Base-by-base conservation (phyloP, 2,797 vertebrate genomes). In the Agapornis canus region DNA sequence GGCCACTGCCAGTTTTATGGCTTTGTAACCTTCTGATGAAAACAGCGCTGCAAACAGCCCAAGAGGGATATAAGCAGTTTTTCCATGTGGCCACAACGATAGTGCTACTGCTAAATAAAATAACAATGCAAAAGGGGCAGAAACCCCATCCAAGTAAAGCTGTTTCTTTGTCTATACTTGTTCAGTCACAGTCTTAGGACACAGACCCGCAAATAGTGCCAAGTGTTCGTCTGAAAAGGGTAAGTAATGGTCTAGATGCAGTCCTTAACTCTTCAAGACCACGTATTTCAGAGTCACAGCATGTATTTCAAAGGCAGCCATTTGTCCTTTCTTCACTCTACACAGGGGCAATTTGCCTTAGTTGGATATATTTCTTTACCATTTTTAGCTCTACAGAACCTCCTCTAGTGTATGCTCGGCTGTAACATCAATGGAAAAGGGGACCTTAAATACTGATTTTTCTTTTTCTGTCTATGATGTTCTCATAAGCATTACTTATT, bases 221-320 rank as follows among this genome's bases (percentile, higher is more conserved):
- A 81, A 68, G 42, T 65, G 75, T 64, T 59, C 69, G 61, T 47
- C 49, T 61, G 54, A 71, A 88, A 78, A 90, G n/a, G 27, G 61
- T 65, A 29, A 82, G 42, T 92, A 69, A 86, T 5, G 5, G 48
- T 85, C 90, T 89, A 86, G 61, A 82, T 13, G 2, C 9, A 64
- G 64, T 43, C 72, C 69, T 71, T 56, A 68, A 48, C 61, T 83
- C 87, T 83, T 61, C 45, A 39, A 90, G 52, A 57, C 15, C 59
- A 43, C 35, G 32, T 42, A 61, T 42, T 76, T 42, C 32, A 70
- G 40, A 86, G 70, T 8, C 72, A 63, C 43, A 88, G 49, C 31
- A 27, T 0, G 2, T 39, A 31, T 86, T n/a, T 86, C 57, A 82
- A 60, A 90, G 57, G 85, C 61, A 93, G 27, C 27, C 54, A 37